Evolutionary conservation across 2,113 vertebrate genomes (phyloP).

Genomic region (Pleuronectes platessa): DNA sequence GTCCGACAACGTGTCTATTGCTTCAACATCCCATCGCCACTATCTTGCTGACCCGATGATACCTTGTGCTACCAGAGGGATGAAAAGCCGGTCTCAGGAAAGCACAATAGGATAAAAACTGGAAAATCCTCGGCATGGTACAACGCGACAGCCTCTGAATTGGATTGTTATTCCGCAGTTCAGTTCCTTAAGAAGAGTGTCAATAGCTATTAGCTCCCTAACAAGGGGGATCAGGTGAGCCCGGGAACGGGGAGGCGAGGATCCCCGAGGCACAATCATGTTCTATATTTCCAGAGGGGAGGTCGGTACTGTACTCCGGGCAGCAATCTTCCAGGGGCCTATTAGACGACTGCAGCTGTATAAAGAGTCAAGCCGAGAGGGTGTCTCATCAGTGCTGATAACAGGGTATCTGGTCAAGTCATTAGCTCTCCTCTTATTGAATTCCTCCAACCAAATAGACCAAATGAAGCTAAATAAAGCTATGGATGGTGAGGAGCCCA

Average conservation of each 20-base stretch:
- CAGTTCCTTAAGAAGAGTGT: slow-evolving; percentile 66
- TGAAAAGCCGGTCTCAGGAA: slow-evolving; percentile 41
- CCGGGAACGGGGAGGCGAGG: slow-evolving; percentile 43
- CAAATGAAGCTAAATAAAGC: slow-evolving; percentile 77
- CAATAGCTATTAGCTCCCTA: slow-evolving; percentile 72
- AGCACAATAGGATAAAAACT: slow-evolving; percentile 41
- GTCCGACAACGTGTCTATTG: slow-evolving; percentile 62
- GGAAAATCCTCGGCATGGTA: slow-evolving; percentile 21
- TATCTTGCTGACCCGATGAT: slow-evolving; percentile 60
- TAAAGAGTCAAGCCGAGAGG: slow-evolving; percentile 77
- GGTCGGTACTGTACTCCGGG: slow-evolving; percentile 60
- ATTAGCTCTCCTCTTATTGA: slow-evolving; percentile 80
- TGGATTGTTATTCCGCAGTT: slow-evolving; percentile 52
- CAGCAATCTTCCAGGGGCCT: slow-evolving; percentile 69
- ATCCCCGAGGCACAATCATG: slow-evolving; percentile 74
- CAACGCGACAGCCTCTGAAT: slow-evolving; percentile 18
- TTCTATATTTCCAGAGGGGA: slow-evolving; percentile 72
- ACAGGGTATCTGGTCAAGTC: slow-evolving; percentile 84
- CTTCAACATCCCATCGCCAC: slow-evolving; percentile 50
- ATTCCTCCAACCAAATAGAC: slow-evolving; percentile 75
- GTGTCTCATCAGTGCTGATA: slow-evolving; percentile 82
- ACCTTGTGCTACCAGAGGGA: slow-evolving; percentile 58
- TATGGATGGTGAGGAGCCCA: slow-evolving; percentile 65
- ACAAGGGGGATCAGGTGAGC: slow-evolving; percentile 71
- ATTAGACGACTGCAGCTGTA: slow-evolving; percentile 78